Conservation (phyloP, 2,113 vertebrate species). For the Proteles cristata region DNA sequence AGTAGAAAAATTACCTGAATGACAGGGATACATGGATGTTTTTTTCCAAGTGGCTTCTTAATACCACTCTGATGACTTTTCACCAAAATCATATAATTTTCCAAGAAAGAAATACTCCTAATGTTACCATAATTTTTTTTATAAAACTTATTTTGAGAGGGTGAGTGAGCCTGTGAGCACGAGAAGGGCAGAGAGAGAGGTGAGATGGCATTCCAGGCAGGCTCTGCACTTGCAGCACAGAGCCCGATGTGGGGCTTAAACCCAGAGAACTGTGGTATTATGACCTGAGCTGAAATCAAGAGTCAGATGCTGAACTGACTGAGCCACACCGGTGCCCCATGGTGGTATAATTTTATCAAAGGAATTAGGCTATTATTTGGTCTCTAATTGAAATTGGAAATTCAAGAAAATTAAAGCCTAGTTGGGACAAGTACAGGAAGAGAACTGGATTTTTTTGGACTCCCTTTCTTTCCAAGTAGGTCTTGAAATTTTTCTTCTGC, state of each 20-base stretch:
- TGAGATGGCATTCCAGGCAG: too few relatives aligned
- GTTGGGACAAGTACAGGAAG: neutral
- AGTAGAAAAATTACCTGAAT: neutral
- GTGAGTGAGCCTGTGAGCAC: too few relatives aligned
- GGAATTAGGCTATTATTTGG: neutral
- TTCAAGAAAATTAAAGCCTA: conserved; percentile 6
- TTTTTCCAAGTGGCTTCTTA: neutral
- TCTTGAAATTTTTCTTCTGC: neutral
- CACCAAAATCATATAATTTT: neutral
- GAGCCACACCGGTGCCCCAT: neutral
- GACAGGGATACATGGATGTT: neutral
- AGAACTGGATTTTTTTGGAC: neutral
- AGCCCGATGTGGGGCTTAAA: too few relatives aligned
- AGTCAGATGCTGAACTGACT: too few relatives aligned
- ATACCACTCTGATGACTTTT: neutral
- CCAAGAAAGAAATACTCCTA: neutral
- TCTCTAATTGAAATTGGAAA: neutral
- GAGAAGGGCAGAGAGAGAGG: too few relatives aligned
- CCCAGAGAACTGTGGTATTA: too few relatives aligned
- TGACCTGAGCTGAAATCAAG: too few relatives aligned
- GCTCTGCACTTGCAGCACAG: too few relatives aligned
- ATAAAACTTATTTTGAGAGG: neutral
- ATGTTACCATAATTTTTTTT: neutral
- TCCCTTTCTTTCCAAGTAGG: neutral
- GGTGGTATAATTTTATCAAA: neutral